Base-by-base conservation (phyloP, 2,888 invertebrate genomes). In the Boloria euphrosyne region DNA sequence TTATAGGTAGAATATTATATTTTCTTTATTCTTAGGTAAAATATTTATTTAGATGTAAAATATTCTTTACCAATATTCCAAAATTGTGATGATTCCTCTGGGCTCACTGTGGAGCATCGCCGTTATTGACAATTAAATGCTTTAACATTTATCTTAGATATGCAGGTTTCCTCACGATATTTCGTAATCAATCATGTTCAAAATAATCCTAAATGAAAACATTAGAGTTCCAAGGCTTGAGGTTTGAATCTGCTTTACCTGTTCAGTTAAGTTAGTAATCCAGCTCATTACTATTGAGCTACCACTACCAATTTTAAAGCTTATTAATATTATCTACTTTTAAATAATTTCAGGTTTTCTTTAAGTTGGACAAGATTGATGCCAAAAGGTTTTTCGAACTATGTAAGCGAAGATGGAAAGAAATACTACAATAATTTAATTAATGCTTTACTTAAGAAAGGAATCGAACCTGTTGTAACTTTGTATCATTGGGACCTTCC, bases 381-480 rank as follows among this genome's bases (percentile, higher is more conserved):
- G 47, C 58, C 58, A 3, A 47, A 22, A 31, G 46, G 31, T 31
- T 27, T 47, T 27, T 47, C 58, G 47, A 27, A 49, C 0, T 59
- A 59, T 14, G 31, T 59, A 27, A 59, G 58, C 31, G 16, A 59
- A 5, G 58, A 46, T 7, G 58, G 58, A 7, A 47, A 3, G 3
- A 13, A 49, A 13, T 59, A 59, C 13, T 59, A 59, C 31, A 31
- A 49, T 5, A 49, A 59, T 59, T 13, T 59, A 16, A 59, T 59
- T 31, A 31, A 59, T 1, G 58, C 27, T 14, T 59, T 59, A 17
- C 13, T 58, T 2, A n/a, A 44, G 16, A 51, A 46, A 14, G 51
- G 50, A 31, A 52, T 58, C 46, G 13, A 51, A 46, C 27, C 58
- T 13, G 51, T 31, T n/a, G 64, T 64, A 13, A 64, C 55, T 46